phyloP scores from a whole-genome alignment of 2,113 vertebrate genomes.

The Festucalex cinctus region DNA sequence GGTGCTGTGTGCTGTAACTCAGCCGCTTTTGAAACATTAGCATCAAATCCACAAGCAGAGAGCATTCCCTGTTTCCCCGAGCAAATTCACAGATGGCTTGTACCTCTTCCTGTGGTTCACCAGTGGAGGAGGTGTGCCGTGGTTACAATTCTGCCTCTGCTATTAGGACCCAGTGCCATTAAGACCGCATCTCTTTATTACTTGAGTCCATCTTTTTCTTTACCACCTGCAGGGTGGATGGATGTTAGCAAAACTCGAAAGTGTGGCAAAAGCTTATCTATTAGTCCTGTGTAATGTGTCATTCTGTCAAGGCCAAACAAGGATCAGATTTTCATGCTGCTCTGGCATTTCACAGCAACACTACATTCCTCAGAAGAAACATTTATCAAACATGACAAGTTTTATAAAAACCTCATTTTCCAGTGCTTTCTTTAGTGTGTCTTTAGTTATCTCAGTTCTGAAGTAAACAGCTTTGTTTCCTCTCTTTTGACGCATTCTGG shows the following conservation, averaged over 20 bases:
- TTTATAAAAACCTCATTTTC: constrained; percentile 40
- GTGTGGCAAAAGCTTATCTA: constrained; percentile 58
- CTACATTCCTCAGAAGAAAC: constrained; percentile 56
- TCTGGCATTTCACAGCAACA: constrained; percentile 35
- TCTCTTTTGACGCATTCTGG: constrained; percentile 13
- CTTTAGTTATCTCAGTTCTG: constrained; percentile 20
- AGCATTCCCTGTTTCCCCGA: constrained; percentile 25
- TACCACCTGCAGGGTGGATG: constrained; percentile 60
- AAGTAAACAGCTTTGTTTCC: constrained; percentile 41
- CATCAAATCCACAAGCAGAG: constrained; percentile 31
- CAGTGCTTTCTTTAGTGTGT: too few species aligned
- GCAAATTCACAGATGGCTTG: constrained; percentile 55
- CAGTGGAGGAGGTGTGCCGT: constrained; percentile 23
- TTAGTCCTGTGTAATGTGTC: constrained; percentile 59
- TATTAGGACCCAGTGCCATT: constrained; percentile 51
- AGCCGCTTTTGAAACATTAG: constrained; percentile 56
- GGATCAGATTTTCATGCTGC: constrained; percentile 48
- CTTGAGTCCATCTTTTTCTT: constrained; percentile 34
- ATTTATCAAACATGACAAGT: constrained; percentile 32
- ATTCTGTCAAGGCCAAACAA: constrained; percentile 49
- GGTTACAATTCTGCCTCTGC: constrained; percentile 40
- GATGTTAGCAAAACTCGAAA: constrained; percentile 44
- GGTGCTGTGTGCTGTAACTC: constrained; percentile 41
- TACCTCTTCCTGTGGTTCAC: constrained; percentile 41
- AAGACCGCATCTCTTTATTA: constrained; percentile 48